Base-by-base conservation (phyloP, 2,113 vertebrate species). In the Thomomys bottae region DNA sequence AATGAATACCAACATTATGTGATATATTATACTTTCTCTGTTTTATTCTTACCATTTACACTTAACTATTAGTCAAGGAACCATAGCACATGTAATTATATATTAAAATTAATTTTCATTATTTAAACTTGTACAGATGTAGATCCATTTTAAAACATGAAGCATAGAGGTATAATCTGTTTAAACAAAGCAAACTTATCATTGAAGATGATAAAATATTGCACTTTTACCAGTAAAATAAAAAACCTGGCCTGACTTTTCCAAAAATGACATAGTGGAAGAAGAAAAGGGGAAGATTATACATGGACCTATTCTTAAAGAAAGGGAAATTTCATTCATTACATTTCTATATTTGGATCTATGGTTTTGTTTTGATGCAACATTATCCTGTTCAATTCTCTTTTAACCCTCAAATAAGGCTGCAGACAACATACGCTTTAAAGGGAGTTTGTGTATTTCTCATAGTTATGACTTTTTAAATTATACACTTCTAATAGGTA, bases 341-440 rank as follows among this genome's bases (percentile, higher is more conserved):
- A 87, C 0, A 6, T 10, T 77, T 95, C 81, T 92, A 85, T 94
- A 94, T 89, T 89, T 95, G 63, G 38, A 85, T 75, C 68, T 88
- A 82, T 89, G 73, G 89, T 92, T 94, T 95, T 94, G 87, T 94
- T 95, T 95, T 91, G 73, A 82, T 78, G 9, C 88, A 94, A 76
- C 36, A 73, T 57, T 84, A 87, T 87, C 54, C 9, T 94, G 40
- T 95, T 87, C 59, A 84, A 70, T 90, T 63, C 32, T 77, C 68
- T 88, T 23, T n/a, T n/a, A n/a, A n/a, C n/a, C 64, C n/a, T 89
- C 89, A 94, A 67, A 85, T 82, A 36, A 92, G 5, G 10, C 15
- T 92, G 36, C 23, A 87, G 32, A 94, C 89, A 92, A 89, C 89
- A 94, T 91, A 89, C 89, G 82, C 73, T 84, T 91, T 91, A 68